These are phyloP conservation scores for Lysandra bellargus DNA, from an alignment of 2,888 invertebrate genomes.

Conservation along the genomic window DNA sequence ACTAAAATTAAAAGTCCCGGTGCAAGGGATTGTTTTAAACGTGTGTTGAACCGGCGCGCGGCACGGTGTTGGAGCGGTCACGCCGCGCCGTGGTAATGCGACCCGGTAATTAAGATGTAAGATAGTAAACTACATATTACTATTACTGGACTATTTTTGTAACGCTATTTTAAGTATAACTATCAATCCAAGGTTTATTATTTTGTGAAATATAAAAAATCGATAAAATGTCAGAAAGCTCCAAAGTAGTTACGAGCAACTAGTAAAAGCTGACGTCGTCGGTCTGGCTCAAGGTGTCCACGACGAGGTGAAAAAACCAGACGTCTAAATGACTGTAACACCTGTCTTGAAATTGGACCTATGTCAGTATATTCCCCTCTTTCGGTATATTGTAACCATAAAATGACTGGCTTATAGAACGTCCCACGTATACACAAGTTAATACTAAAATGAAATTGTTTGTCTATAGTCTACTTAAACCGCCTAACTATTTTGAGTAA, in stretches of 20 bases:
- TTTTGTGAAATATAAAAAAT: neutral
- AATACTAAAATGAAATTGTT: neutral
- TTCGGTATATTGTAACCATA: neutral
- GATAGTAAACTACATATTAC: slow-evolving; percentile 32
- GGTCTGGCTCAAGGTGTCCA: neutral
- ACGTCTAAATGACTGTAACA: neutral
- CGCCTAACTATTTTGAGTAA: neutral
- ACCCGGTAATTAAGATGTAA: slow-evolving; percentile 40
- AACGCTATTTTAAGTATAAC: neutral
- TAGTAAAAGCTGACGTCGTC: neutral
- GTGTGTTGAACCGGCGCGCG: neutral
- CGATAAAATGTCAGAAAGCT: neutral
- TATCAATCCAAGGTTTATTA: neutral
- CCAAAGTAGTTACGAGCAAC: neutral
- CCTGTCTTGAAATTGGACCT: neutral
- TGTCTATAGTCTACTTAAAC: neutral
- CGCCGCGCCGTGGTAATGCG: slow-evolving; percentile 38
- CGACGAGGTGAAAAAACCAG: neutral
- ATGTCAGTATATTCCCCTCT: neutral
- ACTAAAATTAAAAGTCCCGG: slow-evolving; percentile 6
- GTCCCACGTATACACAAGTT: neutral
- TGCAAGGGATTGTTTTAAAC: slow-evolving; percentile 33
- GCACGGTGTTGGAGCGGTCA: slow-evolving; percentile 33
- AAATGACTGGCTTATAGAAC: neutral
- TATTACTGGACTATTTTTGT: neutral